phyloP scores from a whole-genome alignment of 2,113 vertebrate genomes.

The Arvicanthis niloticus region DNA sequence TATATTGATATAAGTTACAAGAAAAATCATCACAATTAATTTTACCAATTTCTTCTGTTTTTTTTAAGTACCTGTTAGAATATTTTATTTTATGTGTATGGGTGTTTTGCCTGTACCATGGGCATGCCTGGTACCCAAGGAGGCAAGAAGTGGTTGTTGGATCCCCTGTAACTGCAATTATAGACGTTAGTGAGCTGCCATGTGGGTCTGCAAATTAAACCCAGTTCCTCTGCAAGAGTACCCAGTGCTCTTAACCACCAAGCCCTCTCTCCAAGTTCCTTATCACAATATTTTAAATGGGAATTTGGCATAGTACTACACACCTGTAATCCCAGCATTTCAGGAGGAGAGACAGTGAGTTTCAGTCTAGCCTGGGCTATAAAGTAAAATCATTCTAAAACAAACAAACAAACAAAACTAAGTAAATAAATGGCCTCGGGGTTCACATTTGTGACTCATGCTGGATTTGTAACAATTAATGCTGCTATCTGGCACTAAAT shows the following conservation, averaged over 20 bases:
- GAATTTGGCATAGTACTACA: not conserved
- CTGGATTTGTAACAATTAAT: not conserved
- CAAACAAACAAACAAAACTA: not conserved
- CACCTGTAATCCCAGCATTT: not conserved
- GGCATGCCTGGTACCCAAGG: not conserved
- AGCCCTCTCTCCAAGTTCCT: too few species aligned
- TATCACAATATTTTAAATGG: not conserved
- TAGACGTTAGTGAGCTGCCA: too few species aligned
- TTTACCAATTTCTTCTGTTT: not conserved
- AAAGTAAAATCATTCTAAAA: not conserved
- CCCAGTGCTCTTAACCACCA: not conserved
- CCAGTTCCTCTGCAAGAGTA: not conserved
- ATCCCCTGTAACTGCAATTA: not conserved
- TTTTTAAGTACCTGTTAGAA: not conserved
- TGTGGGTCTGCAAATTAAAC: too few species aligned
- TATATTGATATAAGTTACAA: not conserved
- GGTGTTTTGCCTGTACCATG: not conserved
- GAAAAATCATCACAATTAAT: not conserved
- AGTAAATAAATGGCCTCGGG: not conserved
- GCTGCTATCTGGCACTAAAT: not conserved
- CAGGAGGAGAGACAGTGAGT: not conserved
- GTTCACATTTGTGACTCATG: not conserved
- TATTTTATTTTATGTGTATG: not conserved
- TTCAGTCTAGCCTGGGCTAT: not conserved
- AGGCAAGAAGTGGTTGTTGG: not conserved